These are phyloP conservation scores for Nomada flava DNA, from an alignment of 2,888 invertebrate genomes.

Conservation along the genomic window DNA sequence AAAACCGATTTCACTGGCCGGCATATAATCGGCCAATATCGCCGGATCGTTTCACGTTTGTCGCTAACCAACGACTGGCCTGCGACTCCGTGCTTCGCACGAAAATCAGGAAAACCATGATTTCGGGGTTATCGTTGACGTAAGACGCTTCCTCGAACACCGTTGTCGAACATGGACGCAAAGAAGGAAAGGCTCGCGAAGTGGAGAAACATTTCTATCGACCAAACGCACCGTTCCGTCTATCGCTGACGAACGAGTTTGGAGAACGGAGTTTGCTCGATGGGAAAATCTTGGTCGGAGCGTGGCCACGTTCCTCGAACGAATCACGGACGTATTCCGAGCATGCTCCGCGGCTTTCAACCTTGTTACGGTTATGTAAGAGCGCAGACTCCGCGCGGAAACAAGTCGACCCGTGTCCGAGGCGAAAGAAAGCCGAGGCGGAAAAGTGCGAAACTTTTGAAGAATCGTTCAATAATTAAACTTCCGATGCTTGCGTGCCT, in stretches of 20 bases:
- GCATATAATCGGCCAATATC: slow-evolving; percentile 56
- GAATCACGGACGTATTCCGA: slow-evolving; percentile 61
- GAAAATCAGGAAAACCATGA: background rate
- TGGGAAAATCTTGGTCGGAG: slow-evolving; percentile 33
- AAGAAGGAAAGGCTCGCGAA: background rate
- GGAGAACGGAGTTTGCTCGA: background rate
- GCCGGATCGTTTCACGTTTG: slow-evolving; percentile 18
- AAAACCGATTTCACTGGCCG: slow-evolving; percentile 62
- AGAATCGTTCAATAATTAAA: slow-evolving; percentile 69
- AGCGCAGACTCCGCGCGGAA: slow-evolving; percentile 44
- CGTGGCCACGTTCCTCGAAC: slow-evolving; percentile 43
- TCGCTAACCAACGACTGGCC: background rate
- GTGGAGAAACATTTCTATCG: slow-evolving; percentile 11
- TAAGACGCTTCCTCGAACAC: background rate
- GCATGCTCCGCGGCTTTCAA: slow-evolving; percentile 65
- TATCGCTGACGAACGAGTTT: background rate
- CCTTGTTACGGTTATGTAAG: slow-evolving; percentile 69
- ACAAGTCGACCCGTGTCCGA: slow-evolving; percentile 36
- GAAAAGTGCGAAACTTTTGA: slow-evolving; percentile 63
- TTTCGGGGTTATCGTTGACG: no score
- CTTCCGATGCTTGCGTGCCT: slow-evolving; percentile 38
- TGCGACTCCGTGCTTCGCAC: background rate
- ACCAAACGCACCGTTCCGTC: slow-evolving; percentile 5
- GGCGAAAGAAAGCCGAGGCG: slow-evolving; percentile 10
- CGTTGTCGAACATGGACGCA: background rate